These are phyloP conservation scores for Ciconia boyciana DNA, from an alignment of 2,113 vertebrate species.

Conservation along the genomic window DNA sequence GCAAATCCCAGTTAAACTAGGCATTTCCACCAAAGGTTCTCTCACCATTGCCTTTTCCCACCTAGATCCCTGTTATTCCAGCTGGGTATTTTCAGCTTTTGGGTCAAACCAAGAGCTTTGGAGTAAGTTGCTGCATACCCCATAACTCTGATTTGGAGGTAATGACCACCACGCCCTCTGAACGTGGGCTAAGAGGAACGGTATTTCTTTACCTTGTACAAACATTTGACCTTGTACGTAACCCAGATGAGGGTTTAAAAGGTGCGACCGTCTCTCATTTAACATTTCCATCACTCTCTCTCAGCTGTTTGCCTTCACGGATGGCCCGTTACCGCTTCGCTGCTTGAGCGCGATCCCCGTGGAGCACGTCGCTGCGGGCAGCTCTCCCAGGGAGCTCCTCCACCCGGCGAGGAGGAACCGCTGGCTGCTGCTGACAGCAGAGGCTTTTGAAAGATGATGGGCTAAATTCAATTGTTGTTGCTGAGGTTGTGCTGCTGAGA, in stretches of 20 bases:
- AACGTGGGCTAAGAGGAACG: rapidly evolving
- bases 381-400: background rate
- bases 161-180: background rate
- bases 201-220: background rate
- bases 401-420: background rate
- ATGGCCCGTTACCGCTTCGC: background rate
- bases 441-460: background rate
- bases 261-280: rapidly evolving
- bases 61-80: background rate
- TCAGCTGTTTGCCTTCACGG: background rate
- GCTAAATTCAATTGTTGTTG: background rate
- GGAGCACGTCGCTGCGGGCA: background rate
- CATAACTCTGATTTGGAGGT: background rate
- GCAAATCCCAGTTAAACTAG: background rate
- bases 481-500: background rate
- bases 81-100: background rate
- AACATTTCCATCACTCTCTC: background rate
- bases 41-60: background rate
- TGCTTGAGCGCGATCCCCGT: rapidly evolving
- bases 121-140: background rate
- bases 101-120: background rate
- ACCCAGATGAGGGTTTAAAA: background rate
- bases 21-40: background rate
- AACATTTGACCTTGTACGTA: background rate
- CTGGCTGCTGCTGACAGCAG: background rate